Evolutionary conservation across 2,888 invertebrate species (phyloP).

Genomic region (Cactoblastis cactorum): DNA sequence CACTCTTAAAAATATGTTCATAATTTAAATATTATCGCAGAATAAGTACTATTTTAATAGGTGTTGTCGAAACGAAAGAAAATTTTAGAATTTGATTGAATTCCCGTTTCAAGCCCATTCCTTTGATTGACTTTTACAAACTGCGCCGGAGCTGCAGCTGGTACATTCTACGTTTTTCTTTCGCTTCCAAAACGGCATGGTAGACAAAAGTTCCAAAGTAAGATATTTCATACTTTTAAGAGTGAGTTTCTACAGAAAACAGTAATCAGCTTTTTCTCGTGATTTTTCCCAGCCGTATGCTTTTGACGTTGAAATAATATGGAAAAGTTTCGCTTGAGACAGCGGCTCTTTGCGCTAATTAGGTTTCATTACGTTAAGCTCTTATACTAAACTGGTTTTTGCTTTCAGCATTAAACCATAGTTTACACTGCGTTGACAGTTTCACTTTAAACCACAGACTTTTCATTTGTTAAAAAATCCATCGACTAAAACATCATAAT

Average conservation of each 20-base stretch:
- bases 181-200: too few species aligned
- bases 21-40: too few species aligned
- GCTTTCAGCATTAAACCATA: not conserved
- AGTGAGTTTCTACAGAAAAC: constrained; percentile 6
- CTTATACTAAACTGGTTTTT: not conserved
- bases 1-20: too few species aligned
- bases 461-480: too few species aligned
- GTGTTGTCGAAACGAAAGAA: too few species aligned
- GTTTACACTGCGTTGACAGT: not conserved
- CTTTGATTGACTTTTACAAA: too few species aligned
- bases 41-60: too few species aligned
- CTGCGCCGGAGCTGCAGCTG: too few species aligned
- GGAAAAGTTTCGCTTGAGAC: constrained; percentile 15
- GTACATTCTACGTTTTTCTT: too few species aligned
- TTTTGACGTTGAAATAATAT: constrained; percentile 18
- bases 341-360: constrained; percentile 8
- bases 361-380: not conserved
- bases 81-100: too few species aligned
- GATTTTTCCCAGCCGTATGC: constrained; percentile 22
- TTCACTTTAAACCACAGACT: not conserved
- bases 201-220: not conserved
- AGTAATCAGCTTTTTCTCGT: constrained; percentile 17
- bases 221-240: not conserved
- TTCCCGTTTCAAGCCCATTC: too few species aligned
- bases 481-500: too few species aligned